These are phyloP conservation scores for Drosophila carrolli DNA, from an alignment of 1,140 invertebrate genomes.

Conservation along the genomic window DNA sequence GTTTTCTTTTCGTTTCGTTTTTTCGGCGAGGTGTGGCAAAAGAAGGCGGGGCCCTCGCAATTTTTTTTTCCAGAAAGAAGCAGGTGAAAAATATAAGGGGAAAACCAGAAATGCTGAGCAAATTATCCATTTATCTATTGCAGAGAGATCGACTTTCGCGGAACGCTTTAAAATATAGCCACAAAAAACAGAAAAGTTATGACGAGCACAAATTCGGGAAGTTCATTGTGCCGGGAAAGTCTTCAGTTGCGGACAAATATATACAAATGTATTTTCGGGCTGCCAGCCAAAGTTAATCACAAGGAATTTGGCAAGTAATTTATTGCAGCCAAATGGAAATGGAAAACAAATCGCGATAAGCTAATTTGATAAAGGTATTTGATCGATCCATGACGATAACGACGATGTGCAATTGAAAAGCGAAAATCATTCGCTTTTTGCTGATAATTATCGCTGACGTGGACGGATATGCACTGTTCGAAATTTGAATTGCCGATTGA, in stretches of 20 bases:
- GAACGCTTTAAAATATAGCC: constrained; percentile 29
- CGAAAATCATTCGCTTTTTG: constrained; percentile 15
- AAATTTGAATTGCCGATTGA: background rate
- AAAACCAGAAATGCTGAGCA: constrained; percentile 30
- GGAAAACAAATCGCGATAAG: constrained; percentile 38
- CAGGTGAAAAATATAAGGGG: constrained; percentile 43
- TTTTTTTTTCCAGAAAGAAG: constrained; percentile 40
- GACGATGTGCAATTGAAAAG: constrained; percentile 31
- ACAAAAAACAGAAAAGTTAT: constrained; percentile 24
- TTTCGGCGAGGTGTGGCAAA: background rate
- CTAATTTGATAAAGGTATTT: constrained; percentile 46
- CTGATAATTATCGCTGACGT: constrained; percentile 16
- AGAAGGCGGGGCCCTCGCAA: constrained; percentile 8
- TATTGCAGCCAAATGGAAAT: constrained; percentile 21
- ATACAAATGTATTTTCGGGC: constrained; percentile 20
- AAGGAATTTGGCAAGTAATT: constrained; percentile 43
- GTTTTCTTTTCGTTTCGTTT: constrained; percentile 19
- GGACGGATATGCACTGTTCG: constrained; percentile 3
- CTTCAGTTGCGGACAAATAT: constrained; percentile 5
- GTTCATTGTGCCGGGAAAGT: constrained; percentile 30
- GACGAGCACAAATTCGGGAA: constrained; percentile 38
- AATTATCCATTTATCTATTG: constrained; percentile 47
- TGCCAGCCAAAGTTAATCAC: constrained; percentile 26
- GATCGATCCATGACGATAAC: constrained; percentile 39
- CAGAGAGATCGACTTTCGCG: constrained; percentile 33